phyloP scores from a whole-genome alignment of 2,113 vertebrate species.

The Verasper variegatus region DNA sequence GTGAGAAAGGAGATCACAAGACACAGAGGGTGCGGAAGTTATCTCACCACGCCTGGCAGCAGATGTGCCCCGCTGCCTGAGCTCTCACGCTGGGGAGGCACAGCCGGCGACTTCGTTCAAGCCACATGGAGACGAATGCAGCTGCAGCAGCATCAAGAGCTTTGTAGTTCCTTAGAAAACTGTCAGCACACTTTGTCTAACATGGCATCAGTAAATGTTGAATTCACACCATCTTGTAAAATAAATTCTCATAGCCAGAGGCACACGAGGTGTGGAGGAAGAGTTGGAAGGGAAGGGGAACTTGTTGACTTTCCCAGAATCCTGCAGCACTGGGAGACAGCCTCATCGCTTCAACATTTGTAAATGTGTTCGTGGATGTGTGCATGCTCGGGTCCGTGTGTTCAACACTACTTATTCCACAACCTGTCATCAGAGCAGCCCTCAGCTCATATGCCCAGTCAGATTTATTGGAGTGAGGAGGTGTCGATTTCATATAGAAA shows the following conservation, averaged over 20 bases:
- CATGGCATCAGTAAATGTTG: constrained; percentile 1
- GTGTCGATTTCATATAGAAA: constrained; percentile 42
- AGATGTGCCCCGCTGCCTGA: constrained; percentile 16
- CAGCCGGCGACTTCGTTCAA: constrained; percentile 22
- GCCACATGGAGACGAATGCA: constrained; percentile 21
- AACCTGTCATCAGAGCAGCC: constrained; percentile 41
- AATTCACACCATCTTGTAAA: constrained; percentile 16
- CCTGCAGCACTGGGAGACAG: constrained; percentile 48
- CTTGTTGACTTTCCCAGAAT: constrained; percentile 59
- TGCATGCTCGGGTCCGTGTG: constrained; percentile 21
- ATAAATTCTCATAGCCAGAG: constrained; percentile 1
- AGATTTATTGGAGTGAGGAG: constrained; percentile 47
- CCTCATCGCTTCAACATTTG: constrained; percentile 54
- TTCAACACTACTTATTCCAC: constrained; percentile 50
- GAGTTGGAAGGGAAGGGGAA: constrained; percentile 39
- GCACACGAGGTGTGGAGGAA: constrained; percentile 32
- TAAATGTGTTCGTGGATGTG: constrained; percentile 32
- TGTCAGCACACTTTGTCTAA: constrained; percentile 21
- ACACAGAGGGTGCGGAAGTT: constrained; percentile 29
- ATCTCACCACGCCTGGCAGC: constrained; percentile 37
- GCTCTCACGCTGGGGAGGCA: constrained; percentile 17
- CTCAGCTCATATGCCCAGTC: constrained; percentile 41
- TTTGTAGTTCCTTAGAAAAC: not conserved
- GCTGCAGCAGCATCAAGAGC: constrained; percentile 1
- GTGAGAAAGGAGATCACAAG: constrained; percentile 23